A percentile compares a stretch with the other conserved stretches of the same genome.
Evolutionary conservation across 1,140 invertebrate genomes (phyloP).

Genomic region (Drosophila lacertosa): DNA sequence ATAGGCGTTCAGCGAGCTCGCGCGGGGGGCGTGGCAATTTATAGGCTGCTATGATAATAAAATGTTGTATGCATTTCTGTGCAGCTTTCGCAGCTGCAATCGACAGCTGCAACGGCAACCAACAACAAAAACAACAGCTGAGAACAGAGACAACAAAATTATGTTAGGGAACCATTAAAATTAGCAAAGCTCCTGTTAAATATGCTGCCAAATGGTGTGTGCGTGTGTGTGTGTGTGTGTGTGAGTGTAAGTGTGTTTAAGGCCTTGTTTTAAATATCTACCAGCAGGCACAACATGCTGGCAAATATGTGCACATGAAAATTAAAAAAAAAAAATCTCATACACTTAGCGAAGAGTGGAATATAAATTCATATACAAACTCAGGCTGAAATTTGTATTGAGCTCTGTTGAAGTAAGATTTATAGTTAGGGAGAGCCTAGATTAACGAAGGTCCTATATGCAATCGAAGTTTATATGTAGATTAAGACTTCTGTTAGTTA

Average conservation of each 20-base stretch:
- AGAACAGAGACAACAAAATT: conserved; percentile 40
- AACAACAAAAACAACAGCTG: conserved; percentile 17
- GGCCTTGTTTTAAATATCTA: conserved; percentile 64
- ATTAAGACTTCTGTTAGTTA: too few species aligned
- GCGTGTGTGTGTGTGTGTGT: conserved; percentile 8
- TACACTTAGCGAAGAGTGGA: not conserved
- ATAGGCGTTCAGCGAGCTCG: conserved; percentile 29
- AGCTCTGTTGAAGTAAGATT: too few species aligned
- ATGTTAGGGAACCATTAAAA: conserved; percentile 65
- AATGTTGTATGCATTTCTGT: conserved; percentile 57
- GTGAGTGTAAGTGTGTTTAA: not conserved
- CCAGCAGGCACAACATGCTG: conserved; percentile 1
- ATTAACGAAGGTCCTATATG: too few species aligned
- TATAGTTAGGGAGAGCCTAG: too few species aligned
- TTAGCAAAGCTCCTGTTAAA: conserved; percentile 66
- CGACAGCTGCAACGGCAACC: conserved; percentile 58
- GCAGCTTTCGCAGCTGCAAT: conserved; percentile 26
- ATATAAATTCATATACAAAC: too few species aligned
- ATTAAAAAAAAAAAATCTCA: not conserved
- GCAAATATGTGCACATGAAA: conserved; percentile 13
- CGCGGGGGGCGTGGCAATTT: too few species aligned
- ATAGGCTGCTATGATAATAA: conserved; percentile 60
- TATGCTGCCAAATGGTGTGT: conserved; percentile 41
- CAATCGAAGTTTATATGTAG: too few species aligned
- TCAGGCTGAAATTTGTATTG: too few species aligned